Base-by-base conservation (phyloP, 2,113 vertebrate species). In the Fregata magnificens region DNA sequence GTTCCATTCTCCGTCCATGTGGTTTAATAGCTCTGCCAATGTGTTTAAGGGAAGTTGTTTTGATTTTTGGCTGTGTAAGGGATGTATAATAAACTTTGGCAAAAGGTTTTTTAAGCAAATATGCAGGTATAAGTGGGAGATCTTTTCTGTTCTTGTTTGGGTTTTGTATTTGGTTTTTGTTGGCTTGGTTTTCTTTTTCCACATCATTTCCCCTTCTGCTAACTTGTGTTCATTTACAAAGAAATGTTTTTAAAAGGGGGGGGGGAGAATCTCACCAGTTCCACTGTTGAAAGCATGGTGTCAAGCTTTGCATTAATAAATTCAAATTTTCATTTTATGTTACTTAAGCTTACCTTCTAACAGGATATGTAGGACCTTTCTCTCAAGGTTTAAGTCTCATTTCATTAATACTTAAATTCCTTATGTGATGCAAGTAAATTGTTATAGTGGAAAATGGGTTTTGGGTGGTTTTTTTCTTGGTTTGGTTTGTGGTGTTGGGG, bases 131-230 rank as follows among this genome's bases (percentile, higher is more conserved):
- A 80, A 74, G 9, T 24, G 14, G 9, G 34, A 86, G 45, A 45
- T 2, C 4, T 66, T 61, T 59, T 65, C 11, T 6, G 8, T 88
- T 84, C 26, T 52, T 56, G 34, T 59, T 42, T 65, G 18, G 1
- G 9, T n/a, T 91, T 77, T n/a, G 13, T 34, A 49, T 34, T 76
- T 67, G 17, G 0, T 16, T 76, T 76, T 36, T 80, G 49, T 31
- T 61, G 42, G 32, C n/a, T n/a, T n/a, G 32, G 5, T 24, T n/a
- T 55, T 8, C 34, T 21, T 38, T 20, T 29, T 11, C 13, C 16
- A 3, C 2, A 1, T 82, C 0, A 0, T 66, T 82, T 88, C 28
- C 4, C 22, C 13, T 63, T 45, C n/a, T 66, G 25, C 9, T 65
- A 69, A 17, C 61, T 72, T 66, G 34, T 53, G 13, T 61, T 71